Evolutionary conservation across 1,140 invertebrate species (phyloP).

Genomic region (Cotesia glomerata): DNA sequence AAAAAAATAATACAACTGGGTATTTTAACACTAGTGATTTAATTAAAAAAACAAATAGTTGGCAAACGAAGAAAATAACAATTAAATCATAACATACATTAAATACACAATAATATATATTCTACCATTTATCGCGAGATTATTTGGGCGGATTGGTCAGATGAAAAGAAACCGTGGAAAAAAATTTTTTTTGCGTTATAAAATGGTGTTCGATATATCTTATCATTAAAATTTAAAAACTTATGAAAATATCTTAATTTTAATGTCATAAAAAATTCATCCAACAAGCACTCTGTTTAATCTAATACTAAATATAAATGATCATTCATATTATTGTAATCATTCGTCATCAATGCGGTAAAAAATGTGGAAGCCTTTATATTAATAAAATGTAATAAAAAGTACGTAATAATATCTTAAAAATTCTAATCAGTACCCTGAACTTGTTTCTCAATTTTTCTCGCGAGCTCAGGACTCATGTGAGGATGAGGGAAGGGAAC

Average conservation of each 20-base stretch:
- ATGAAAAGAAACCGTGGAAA: background rate
- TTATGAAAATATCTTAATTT: conserved; percentile 19
- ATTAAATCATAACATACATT: too few species aligned
- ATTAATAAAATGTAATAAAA: too few species aligned
- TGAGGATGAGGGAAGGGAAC: conserved; percentile 61
- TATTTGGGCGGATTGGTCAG: background rate
- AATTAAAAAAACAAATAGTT: background rate
- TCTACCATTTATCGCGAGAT: background rate
- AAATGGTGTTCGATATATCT: conserved; percentile 2
- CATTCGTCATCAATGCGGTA: background rate
- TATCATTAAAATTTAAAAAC: conserved; percentile 13
- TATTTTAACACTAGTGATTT: background rate
- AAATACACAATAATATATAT: background rate
- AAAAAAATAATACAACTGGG: conserved; percentile 12
- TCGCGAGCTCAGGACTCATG: conserved; percentile 57
- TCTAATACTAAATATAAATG: conserved; percentile 39
- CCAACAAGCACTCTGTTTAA: background rate
- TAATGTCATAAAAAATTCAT: conserved; percentile 15
- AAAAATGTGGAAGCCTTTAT: conserved; percentile 13
- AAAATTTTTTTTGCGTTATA: background rate
- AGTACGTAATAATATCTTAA: background rate
- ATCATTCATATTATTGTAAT: conserved; percentile 24
- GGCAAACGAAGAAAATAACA: background rate
- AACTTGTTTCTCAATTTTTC: conserved; percentile 58
- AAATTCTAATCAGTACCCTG: conserved; percentile 55